phyloP scores from a whole-genome alignment of 1,140 invertebrate species.

The Popillia japonica region DNA sequence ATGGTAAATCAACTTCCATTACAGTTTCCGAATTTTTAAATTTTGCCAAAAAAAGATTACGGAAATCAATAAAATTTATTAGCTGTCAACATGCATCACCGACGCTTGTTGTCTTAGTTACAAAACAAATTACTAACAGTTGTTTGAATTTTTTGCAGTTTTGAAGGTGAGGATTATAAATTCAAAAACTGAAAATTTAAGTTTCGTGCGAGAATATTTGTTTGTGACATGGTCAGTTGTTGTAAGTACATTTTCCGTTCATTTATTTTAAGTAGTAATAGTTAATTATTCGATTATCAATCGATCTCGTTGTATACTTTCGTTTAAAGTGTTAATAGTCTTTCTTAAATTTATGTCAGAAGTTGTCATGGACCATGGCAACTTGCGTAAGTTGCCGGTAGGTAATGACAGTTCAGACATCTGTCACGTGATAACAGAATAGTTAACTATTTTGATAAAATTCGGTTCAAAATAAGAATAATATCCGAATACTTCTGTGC shows the following conservation, averaged over 20 bases:
- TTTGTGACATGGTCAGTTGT: conserved; percentile 39
- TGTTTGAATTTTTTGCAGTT: conserved; percentile 44
- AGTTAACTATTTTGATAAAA: not conserved
- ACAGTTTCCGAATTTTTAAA: not conserved
- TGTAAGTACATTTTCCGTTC: conserved; percentile 36
- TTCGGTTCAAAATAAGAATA: not conserved
- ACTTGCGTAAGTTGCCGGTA: not conserved
- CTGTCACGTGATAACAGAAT: not conserved
- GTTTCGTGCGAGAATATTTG: conserved; percentile 35
- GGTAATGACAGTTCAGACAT: no score
- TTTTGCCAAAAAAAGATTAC: not conserved
- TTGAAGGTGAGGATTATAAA: conserved; percentile 41
- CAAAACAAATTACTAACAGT: conserved; percentile 44
- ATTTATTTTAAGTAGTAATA: not conserved
- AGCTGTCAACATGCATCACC: conserved; percentile 7
- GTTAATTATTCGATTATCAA: not conserved
- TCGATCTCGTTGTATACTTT: not conserved
- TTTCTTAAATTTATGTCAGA: not conserved
- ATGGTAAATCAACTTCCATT: not conserved
- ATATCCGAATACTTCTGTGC: no score
- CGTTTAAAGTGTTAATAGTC: not conserved
- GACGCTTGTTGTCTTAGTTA: conserved; percentile 23
- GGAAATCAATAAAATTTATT: not conserved
- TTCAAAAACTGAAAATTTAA: conserved; percentile 45
- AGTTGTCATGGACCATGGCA: not conserved